Evolutionary conservation across 2,888 invertebrate species (phyloP), one percentile per base, ranked within the genome.

Genomic region (Tuberolachnus salignus): DNA sequence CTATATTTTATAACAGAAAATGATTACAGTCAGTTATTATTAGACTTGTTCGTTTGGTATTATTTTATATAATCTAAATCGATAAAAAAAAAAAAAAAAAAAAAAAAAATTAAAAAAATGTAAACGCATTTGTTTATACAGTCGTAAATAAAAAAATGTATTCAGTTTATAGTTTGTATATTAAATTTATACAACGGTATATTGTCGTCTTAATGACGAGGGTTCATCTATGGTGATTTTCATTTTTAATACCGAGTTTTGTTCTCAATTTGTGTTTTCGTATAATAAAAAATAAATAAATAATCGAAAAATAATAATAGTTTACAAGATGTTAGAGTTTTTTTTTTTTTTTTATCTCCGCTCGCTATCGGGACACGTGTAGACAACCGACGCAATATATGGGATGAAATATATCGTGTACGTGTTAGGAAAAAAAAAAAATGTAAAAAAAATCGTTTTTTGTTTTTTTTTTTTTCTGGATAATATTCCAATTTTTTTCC

Each of bases 401-500:
- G 51, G 14, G 26, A 73, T 59, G 34, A 61, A 61, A 72, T 72
- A 72, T 61, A 51, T 51, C 49, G n/a, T 34, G 16, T 64, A 64
- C 53, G 74, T 63, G 64, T 51, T 74, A 9, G 10, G 26, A 49
- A 46, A 71, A 23, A 53, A n/a, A n/a, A n/a, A n/a, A n/a, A n/a
- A n/a, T n/a, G n/a, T 34, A 34, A 34, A 34, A 34, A 34, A 34
- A 34, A 34, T 4, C 3, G 3, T 6, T 4, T 4, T 34, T 34
- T 34, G 3, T 34, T 34, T 34, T 34, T 34, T 34, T 21, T 55
- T 23, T 72, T 13, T 10, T 42, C 23, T n/a, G 19, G 51, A n/a
- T 55, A 55, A 23, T 74, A 55, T 74, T 74, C 42, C 42, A 51
- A 44, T 73, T 73, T 63, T 71, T 61, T 64, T 53, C 19, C 1